These are phyloP conservation scores for Lasaia peninsularis DNA, from an alignment of 1,140 invertebrate genomes.

Conservation along the genomic window DNA sequence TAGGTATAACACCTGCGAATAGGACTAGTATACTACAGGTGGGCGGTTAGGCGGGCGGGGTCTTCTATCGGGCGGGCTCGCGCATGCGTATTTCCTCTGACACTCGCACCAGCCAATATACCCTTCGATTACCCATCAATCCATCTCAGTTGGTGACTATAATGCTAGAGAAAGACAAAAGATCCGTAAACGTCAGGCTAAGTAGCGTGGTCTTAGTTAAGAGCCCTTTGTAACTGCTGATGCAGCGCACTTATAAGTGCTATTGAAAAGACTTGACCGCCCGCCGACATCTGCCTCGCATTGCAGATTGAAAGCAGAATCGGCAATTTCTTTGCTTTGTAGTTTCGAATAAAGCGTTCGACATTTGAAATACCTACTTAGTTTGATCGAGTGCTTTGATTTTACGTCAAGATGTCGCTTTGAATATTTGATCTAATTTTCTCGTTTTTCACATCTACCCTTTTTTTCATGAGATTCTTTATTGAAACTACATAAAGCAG, in stretches of 20 bases:
- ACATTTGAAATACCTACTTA: slow-evolving; percentile 4
- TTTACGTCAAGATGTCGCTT: neutral
- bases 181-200: slow-evolving; percentile 38
- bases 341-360: slow-evolving; percentile 12
- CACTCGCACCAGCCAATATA: slow-evolving; percentile 44
- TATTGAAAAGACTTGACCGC: slow-evolving; percentile 63
- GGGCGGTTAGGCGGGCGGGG: slow-evolving; percentile 66
- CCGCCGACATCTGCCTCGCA: slow-evolving; percentile 37
- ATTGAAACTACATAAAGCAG: neutral
- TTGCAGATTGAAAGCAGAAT: slow-evolving; percentile 44
- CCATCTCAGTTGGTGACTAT: slow-evolving; percentile 51
- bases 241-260: slow-evolving; percentile 37
- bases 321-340: slow-evolving; percentile 36
- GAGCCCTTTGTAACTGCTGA: slow-evolving; percentile 58
- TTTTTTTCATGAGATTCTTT: neutral
- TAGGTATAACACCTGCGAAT: slow-evolving; percentile 47
- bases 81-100: slow-evolving; percentile 54
- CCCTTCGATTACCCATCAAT: slow-evolving; percentile 40
- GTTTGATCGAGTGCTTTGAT: neutral
- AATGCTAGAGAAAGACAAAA: slow-evolving; percentile 55
- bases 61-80: slow-evolving; percentile 42
- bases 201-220: slow-evolving; percentile 42
- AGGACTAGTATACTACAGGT: slow-evolving; percentile 57
- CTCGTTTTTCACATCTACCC: neutral
- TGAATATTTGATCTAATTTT: neutral